A percentile compares a stretch with the other conserved stretches of the same genome.
Conservation (phyloP, 2,113 vertebrate species). For the Naja naja region DNA sequence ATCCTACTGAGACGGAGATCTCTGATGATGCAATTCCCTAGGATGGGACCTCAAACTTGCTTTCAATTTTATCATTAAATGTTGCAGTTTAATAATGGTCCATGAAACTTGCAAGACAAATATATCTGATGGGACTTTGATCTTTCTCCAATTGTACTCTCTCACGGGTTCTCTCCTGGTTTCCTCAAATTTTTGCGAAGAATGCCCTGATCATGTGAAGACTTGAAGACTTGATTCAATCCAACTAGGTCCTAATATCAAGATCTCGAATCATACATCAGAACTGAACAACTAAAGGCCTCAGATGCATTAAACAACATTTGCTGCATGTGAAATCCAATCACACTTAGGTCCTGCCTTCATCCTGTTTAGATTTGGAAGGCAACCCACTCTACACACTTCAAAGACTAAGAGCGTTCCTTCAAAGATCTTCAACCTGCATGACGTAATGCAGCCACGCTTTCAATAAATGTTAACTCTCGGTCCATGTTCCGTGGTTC, state of each 20-base stretch:
- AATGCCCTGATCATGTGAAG: not conserved
- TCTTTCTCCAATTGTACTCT: not conserved
- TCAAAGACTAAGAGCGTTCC: not conserved
- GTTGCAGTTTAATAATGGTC: too few species aligned
- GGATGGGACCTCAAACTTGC: not conserved
- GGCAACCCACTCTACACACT: not conserved
- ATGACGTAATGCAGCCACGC: not conserved
- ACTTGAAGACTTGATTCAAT: not conserved
- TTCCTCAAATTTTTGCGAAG: not conserved
- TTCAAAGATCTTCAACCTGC: not conserved
- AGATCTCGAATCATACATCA: not conserved
- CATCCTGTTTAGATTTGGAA: not conserved
- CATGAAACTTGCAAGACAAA: not conserved
- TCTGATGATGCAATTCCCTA: not conserved
- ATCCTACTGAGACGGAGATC: not conserved
- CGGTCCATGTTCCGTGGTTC: conserved; percentile 1
- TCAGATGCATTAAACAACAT: not conserved
- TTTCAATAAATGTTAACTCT: not conserved
- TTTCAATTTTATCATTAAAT: not conserved
- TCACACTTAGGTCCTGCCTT: not conserved
- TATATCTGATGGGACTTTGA: not conserved
- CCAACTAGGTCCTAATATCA: not conserved
- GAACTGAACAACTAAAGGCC: not conserved
- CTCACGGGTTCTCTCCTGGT: not conserved
- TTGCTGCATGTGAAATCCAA: not conserved